phyloP scores from a whole-genome alignment of 37 sponge, comb jelly and placozoan genomes.

The Eunapius fragilis region DNA sequence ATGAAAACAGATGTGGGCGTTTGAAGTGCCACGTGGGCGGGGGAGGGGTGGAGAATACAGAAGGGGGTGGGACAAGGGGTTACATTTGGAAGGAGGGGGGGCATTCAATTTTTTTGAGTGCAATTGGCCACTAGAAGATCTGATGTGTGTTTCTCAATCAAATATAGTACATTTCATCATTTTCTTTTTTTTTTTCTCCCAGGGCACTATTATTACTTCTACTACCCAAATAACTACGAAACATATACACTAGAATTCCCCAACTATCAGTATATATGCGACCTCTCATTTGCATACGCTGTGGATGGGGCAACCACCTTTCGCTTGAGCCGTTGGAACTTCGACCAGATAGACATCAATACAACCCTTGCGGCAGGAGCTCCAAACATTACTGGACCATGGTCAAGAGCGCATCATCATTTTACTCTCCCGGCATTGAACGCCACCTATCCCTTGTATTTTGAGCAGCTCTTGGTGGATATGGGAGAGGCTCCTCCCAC shows the following conservation, averaged over 20 bases:
- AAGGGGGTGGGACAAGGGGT: too few species aligned
- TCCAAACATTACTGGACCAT: background rate
- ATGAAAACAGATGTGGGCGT: too few species aligned
- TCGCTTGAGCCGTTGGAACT: background rate
- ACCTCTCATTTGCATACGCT: slow-evolving; percentile 24
- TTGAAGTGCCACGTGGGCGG: too few species aligned
- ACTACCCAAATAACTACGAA: background rate
- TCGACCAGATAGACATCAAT: background rate
- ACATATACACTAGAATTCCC: slow-evolving; percentile 19
- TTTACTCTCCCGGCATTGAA: background rate
- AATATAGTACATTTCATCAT: too few species aligned
- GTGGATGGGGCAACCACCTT: background rate
- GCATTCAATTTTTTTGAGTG: too few species aligned
- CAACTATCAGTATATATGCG: slow-evolving; percentile 30
- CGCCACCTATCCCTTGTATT: background rate
- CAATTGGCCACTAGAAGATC: too few species aligned
- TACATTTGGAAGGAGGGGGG: too few species aligned
- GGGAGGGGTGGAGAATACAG: too few species aligned
- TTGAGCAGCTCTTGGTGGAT: slow-evolving; percentile 32
- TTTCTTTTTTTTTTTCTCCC: too few species aligned
- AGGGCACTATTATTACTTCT: slow-evolving; percentile 49
- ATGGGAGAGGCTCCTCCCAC: background rate
- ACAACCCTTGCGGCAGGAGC: background rate
- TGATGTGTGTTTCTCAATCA: too few species aligned
- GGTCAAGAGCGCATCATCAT: background rate